Evolutionary conservation across 1,140 invertebrate species (phyloP), one percentile per base, ranked within the genome.

Genomic region (Camponotus pennsylvanicus): DNA sequence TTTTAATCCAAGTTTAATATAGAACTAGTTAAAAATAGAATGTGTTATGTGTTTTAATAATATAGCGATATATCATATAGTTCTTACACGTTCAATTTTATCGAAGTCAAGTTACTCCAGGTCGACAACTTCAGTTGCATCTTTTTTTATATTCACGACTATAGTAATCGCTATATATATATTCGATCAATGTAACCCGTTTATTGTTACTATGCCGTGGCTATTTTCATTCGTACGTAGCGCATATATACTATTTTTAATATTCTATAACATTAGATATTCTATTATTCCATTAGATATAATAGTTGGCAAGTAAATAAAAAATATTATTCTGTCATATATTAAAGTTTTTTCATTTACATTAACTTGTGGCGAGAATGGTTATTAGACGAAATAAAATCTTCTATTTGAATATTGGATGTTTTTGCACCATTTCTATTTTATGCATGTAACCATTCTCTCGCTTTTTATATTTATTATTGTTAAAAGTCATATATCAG

Each of bases 171-270:
- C 42, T 55, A 59, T 73, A 82, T 45, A 59, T 52, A 34, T 78
- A 67, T 67, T 34, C 45, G 69, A 83, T 83, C 79, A 63, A 83
- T 83, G 40, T 73, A 73, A 73, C 69, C 69, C 34, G 67, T 49
- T 83, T 82, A 82, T 15, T 82, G 79, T 61, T 34, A 57, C 34
- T 13, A 8, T 34, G 42, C 18, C 8, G 9, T 9, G 7, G 27
- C 55, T 83, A 73, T 83, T 83, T 83, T 83, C 21, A 61, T 61
- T 82, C 42, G 27, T 21, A 11, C 69, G 9, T 61, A 45, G 27
- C 11, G 49, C 34, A 52, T 13, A 9, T 32, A 27, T 70, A 70
- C 27, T 37, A 71, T 71, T 71, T 52, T 49, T 34, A 73, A 45
- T 42, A 61, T 61, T 83, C 13, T 3, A 21, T 61, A 63, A 3